phyloP scores from a whole-genome alignment of 2,113 vertebrate genomes.

The Erpornis zantholeuca region DNA sequence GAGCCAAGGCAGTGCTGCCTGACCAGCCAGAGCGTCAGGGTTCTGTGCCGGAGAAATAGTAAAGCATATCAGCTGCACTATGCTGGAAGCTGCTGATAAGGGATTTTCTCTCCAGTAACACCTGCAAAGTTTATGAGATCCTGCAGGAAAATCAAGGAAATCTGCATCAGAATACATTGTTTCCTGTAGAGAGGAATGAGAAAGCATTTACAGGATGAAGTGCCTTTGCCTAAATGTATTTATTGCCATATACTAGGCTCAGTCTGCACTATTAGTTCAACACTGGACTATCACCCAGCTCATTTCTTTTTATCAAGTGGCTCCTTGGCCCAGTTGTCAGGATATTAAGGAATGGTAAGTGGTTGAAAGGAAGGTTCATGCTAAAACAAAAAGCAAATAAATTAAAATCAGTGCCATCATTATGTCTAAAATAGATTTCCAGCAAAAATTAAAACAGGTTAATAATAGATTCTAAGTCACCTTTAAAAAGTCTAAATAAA shows the following conservation, averaged over 20 bases:
- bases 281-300: not conserved
- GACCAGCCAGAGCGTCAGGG: not conserved
- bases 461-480: not conserved
- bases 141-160: constrained; percentile 12
- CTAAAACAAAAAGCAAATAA: not conserved
- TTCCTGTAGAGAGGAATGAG: constrained; percentile 45
- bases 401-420: not conserved
- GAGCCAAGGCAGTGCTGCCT: constrained; percentile 20
- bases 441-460: not conserved
- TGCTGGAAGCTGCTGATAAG: not conserved
- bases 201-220: constrained; percentile 25
- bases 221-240: constrained; percentile 30
- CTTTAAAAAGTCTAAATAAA: not conserved
- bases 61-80: not conserved
- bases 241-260: constrained; percentile 48
- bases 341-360: not conserved
- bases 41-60: not conserved
- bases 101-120: constrained; percentile 1
- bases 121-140: constrained; percentile 63
- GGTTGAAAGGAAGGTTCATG: not conserved
- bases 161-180: constrained; percentile 54
- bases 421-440: not conserved
- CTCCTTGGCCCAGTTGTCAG: not conserved
- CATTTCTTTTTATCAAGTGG: not conserved
- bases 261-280: not conserved